phyloP scores from a whole-genome alignment of 2,888 invertebrate species.

The Vannuccia rotundouncinata region DNA sequence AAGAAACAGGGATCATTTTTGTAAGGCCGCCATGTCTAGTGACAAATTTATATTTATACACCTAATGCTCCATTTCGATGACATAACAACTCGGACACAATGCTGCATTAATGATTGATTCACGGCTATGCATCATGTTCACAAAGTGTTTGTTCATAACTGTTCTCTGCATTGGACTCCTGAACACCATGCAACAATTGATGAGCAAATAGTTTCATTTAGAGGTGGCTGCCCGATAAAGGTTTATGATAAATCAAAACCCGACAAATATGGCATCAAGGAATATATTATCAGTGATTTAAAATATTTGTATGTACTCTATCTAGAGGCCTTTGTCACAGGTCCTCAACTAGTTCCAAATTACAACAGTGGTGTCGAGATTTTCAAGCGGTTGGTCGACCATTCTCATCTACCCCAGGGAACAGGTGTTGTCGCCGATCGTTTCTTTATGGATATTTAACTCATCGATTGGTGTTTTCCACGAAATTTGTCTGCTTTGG shows the following conservation, averaged over 20 bases:
- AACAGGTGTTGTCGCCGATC: constrained; percentile 7
- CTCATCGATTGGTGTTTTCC: not conserved
- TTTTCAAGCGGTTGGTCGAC: constrained; percentile 11
- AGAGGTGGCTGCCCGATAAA: too few species aligned
- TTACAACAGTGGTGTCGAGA: constrained; percentile 12
- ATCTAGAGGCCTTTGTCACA: constrained; percentile 9
- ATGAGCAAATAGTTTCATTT: constrained; percentile 23
- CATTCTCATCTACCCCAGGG: constrained; percentile 13
- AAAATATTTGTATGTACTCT: too few species aligned
- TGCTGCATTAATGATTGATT: not conserved
- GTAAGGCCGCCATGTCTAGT: not conserved
- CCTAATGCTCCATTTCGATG: constrained; percentile 1
- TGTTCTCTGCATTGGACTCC: constrained; percentile 9
- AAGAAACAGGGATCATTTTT: constrained; percentile 7
- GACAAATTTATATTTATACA: constrained; percentile 18
- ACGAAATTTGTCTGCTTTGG: constrained; percentile 16
- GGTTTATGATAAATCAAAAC: too few species aligned
- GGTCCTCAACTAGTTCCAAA: constrained; percentile 23
- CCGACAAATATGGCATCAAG: too few species aligned
- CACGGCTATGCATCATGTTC: constrained; percentile 13
- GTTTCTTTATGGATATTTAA: constrained; percentile 16
- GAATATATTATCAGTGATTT: too few species aligned
- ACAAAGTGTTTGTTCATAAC: not conserved
- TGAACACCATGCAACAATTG: not conserved
- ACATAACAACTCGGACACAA: constrained; percentile 16